Percentiles rank a stretch among this genome's conserved stretches.
These are phyloP conservation scores for Cetoscarus ocellatus DNA, from an alignment of 2,797 vertebrate genomes.

Conservation along the genomic window DNA sequence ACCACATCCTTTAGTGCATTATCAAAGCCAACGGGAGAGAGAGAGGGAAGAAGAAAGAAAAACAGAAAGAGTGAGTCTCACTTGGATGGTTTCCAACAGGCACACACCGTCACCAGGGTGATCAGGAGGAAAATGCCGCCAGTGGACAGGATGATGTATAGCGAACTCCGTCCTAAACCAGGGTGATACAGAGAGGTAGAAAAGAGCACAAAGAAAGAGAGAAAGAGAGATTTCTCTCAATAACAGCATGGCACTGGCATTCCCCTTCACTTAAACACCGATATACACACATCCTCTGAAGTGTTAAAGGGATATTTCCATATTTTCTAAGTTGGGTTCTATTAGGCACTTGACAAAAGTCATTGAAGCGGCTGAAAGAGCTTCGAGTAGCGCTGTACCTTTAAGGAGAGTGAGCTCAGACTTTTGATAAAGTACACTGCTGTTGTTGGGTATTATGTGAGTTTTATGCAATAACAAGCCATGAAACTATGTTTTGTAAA, in stretches of 20 bases:
- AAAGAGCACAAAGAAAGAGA: slow-evolving; percentile 14
- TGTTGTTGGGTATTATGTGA: too few relatives aligned
- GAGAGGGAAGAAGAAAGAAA: not conserved
- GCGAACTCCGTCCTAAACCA: slow-evolving; percentile 92
- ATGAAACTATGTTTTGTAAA: too few relatives aligned
- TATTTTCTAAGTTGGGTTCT: too few relatives aligned
- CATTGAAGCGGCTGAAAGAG: too few relatives aligned
- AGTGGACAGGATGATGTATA: slow-evolving; percentile 98
- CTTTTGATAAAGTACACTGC: too few relatives aligned
- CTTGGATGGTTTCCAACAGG: slow-evolving; percentile 99
- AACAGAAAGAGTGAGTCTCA: slow-evolving; percentile 72
- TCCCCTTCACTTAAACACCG: not conserved
- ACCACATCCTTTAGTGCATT: slow-evolving; percentile 45
- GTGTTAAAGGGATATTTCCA: too few relatives aligned
- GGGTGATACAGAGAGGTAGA: slow-evolving; percentile 42
- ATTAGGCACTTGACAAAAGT: too few relatives aligned
- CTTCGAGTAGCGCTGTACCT: too few relatives aligned
- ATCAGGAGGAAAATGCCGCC: slow-evolving; percentile 98
- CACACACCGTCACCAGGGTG: slow-evolving; percentile 98
- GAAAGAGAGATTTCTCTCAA: slow-evolving; percentile 8
- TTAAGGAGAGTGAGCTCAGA: too few relatives aligned
- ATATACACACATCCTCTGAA: slow-evolving; percentile 6
- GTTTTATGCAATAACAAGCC: too few relatives aligned
- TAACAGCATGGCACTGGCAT: slow-evolving; percentile 8
- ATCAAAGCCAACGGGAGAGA: slow-evolving; percentile 44